phyloP scores from a whole-genome alignment of 2,888 invertebrate genomes.

The Leucoma salicis region DNA sequence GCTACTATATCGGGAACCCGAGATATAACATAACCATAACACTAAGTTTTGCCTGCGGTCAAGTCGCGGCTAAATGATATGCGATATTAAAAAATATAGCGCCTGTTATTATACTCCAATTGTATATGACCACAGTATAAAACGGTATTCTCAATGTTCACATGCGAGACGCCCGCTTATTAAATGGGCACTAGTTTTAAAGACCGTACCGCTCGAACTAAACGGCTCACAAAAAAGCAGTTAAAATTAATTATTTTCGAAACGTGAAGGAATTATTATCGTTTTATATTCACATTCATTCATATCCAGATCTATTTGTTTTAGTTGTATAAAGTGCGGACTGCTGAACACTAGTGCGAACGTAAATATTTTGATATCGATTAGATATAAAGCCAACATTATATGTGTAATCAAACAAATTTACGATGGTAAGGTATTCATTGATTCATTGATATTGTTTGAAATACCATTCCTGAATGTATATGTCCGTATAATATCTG shows the following conservation, averaged over 20 bases:
- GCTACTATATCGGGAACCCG: too few relatives aligned
- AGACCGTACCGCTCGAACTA: constrained; percentile 3
- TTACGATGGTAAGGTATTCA: constrained; percentile 23
- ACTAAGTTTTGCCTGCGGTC: too few relatives aligned
- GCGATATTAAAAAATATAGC: too few relatives aligned
- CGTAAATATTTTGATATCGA: constrained; percentile 24
- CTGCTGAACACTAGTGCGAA: constrained; percentile 9
- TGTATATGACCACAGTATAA: constrained; percentile 6
- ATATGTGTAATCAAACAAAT: constrained; percentile 21
- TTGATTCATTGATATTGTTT: constrained; percentile 30
- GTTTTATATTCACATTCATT: background rate
- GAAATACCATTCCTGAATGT: constrained; percentile 16
- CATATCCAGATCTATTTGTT: background rate
- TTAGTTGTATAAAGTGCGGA: constrained; percentile 7
- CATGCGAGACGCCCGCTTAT: constrained; percentile 4
- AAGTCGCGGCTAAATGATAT: too few relatives aligned
- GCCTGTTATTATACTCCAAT: constrained; percentile 10
- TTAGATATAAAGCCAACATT: background rate
- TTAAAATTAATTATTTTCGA: background rate
- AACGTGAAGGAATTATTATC: background rate
- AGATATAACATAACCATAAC: too few relatives aligned
- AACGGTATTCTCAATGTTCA: constrained; percentile 10
- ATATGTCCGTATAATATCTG: constrained; percentile 8
- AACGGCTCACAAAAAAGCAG: background rate
- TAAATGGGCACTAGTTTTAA: constrained; percentile 6